A percentile compares a stretch with the other conserved stretches of the same genome.
Evolutionary conservation across 2,888 invertebrate species (phyloP).

Genomic region (Brachyopa scutellaris): DNA sequence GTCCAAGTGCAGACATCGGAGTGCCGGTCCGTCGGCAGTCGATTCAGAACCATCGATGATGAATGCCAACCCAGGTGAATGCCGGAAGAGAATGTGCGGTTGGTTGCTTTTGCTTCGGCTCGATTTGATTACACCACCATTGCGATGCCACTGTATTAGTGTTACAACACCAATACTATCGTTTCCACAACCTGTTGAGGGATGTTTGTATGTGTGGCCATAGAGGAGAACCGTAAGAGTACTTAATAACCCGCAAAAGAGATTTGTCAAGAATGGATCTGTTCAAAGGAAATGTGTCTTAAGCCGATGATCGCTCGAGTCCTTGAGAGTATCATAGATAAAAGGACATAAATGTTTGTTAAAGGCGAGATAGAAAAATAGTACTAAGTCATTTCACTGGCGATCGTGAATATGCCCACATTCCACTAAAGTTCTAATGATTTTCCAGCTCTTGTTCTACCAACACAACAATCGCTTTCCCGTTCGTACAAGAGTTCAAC

Average conservation of each 20-base stretch:
- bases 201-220: slow-evolving; percentile 5
- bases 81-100: slow-evolving; percentile 72
- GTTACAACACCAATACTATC: slow-evolving; percentile 62
- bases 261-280: slow-evolving; percentile 37
- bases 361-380: not conserved
- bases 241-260: slow-evolving; percentile 14
- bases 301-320: slow-evolving; percentile 81
- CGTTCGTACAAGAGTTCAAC: slow-evolving; percentile 77
- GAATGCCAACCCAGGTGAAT: slow-evolving; percentile 65
- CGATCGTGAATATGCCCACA: slow-evolving; percentile 21
- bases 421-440: not conserved
- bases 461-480: slow-evolving; percentile 44
- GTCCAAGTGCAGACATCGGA: slow-evolving; percentile 55
- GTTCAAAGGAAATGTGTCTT: slow-evolving; percentile 79
- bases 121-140: slow-evolving; percentile 61
- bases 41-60: slow-evolving; percentile 57
- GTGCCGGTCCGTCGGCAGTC: slow-evolving; percentile 34
- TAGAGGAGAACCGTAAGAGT: slow-evolving; percentile 18
- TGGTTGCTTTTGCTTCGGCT: slow-evolving; percentile 61
- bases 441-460: not conserved
- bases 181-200: slow-evolving; percentile 49
- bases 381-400: slow-evolving; percentile 8
- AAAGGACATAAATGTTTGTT: too few species aligned
- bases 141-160: slow-evolving; percentile 28
- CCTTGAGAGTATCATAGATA: not conserved